A percentile compares a stretch with the other conserved stretches of the same genome.
phyloP scores from a whole-genome alignment of 2,797 vertebrate species.

The Sphenodon punctatus region DNA sequence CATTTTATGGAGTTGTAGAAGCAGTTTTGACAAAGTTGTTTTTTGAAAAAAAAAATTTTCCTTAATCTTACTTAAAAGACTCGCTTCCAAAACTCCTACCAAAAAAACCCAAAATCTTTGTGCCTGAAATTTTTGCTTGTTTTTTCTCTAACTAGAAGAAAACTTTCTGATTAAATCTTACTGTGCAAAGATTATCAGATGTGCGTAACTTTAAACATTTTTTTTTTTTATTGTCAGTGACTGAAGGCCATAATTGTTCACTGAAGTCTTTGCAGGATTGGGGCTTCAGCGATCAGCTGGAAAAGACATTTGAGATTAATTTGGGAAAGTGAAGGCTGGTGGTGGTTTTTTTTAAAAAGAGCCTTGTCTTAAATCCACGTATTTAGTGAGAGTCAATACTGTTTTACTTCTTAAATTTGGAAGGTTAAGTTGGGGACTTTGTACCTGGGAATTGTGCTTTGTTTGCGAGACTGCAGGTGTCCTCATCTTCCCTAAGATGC shows the following conservation, averaged over 20 bases:
- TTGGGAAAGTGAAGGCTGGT: background rate
- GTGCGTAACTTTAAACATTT: too few relatives aligned
- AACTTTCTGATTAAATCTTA: too few relatives aligned
- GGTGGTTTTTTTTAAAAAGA: background rate
- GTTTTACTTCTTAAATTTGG: background rate
- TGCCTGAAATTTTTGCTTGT: too few relatives aligned
- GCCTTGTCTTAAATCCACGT: background rate
- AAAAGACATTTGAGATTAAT: background rate
- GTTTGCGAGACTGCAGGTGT: background rate
- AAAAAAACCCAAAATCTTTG: too few relatives aligned
- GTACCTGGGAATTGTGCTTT: background rate
- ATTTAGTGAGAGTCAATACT: background rate
- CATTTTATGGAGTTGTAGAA: background rate
- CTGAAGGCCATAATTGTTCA: too few relatives aligned
- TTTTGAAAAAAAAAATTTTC: too few relatives aligned
- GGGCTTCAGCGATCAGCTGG: background rate
- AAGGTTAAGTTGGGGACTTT: fast-evolving
- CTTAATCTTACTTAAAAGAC: too few relatives aligned
- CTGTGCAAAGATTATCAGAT: too few relatives aligned
- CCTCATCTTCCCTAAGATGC: background rate
- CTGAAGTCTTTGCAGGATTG: background rate
- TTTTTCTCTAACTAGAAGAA: too few relatives aligned
- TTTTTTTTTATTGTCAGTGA: too few relatives aligned
- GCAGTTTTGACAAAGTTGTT: too few relatives aligned
- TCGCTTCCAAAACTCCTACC: too few relatives aligned